Percentiles rank a stretch among this genome's conserved stretches.
phyloP scores from a whole-genome alignment of 2,888 invertebrate genomes.

The Ornithoptera priamus region DNA sequence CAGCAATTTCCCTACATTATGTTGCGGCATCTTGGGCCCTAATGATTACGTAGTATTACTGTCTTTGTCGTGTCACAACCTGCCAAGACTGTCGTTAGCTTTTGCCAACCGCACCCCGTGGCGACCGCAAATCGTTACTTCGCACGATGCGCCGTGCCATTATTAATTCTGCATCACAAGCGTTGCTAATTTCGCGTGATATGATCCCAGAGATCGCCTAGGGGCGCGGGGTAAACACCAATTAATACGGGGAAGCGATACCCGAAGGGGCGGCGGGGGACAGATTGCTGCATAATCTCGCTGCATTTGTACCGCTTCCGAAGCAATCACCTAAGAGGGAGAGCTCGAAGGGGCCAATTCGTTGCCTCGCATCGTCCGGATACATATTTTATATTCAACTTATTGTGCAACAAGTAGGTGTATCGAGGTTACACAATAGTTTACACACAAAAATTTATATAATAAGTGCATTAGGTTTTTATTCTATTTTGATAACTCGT shows the following conservation, averaged over 20 bases:
- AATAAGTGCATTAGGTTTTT: too few relatives aligned
- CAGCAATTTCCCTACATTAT: conserved; percentile 1
- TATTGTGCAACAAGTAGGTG: too few relatives aligned
- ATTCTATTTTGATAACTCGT: too few relatives aligned
- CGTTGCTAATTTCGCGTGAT: conserved; percentile 69
- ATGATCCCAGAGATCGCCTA: conserved; percentile 61
- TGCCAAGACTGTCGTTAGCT: conserved; percentile 11
- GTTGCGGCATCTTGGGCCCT: not conserved
- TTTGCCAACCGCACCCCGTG: conserved; percentile 25
- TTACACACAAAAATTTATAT: too few relatives aligned
- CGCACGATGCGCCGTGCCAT: conserved; percentile 44
- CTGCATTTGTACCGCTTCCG: conserved; percentile 75
- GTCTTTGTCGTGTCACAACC: conserved; percentile 1
- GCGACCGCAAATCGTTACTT: conserved; percentile 43
- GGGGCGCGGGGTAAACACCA: conserved; percentile 69
- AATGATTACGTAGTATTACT: not conserved
- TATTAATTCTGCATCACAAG: conserved; percentile 70
- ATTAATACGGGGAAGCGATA: conserved; percentile 78
- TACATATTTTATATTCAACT: too few relatives aligned
- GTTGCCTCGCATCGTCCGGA: conserved; percentile 49
- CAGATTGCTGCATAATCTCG: conserved; percentile 72
- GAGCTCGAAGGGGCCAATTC: conserved; percentile 44
- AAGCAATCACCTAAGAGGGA: conserved; percentile 57
- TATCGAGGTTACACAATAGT: too few relatives aligned
- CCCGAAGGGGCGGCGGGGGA: conserved; percentile 52